Evolutionary conservation across 2,113 vertebrate species (phyloP), one percentile per base, ranked within the genome.

Genomic region (Myodes glareolus): DNA sequence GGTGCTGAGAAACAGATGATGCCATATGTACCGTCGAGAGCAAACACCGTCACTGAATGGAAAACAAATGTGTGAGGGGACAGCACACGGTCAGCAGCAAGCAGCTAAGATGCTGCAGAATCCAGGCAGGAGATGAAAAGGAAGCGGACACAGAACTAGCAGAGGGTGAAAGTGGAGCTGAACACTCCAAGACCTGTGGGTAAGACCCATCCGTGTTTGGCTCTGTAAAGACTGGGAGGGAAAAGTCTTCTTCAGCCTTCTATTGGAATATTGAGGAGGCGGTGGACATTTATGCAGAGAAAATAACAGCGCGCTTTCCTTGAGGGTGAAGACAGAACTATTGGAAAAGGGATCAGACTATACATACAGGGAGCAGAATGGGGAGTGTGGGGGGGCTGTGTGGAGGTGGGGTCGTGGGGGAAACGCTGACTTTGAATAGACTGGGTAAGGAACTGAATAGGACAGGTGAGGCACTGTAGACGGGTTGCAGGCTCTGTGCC

Each of bases 1-100:
- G 33, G 33, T 86, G 42, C 33, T 95, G 65, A 88, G 70, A 93
- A 73, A 73, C 31, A 77, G 94, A 89, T 93, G 50, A 94, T 91
- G 29, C 88, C n/a, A 50, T 92, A n/a, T 80, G 14, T 77, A 75
- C 8, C 45, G 42, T 75, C 42, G 27, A 85, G 47, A 80, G 63
- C n/a, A 67, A 92, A 88, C 36, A 21, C 19, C 90, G 47, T 27
- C 42, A 85, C 67, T 50, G 50, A 92, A n/a, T 61, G 42, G 42
- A 90, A 95, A 94, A 63, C 23, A 58, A 88, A 47, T 65, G 63
- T 6, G 6, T 93, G 21, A 82, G 52, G 65, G 12, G 13, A 88
- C 29, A 85, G 31, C 27, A 13, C 55, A 55, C 29, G 78, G 14
- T 81, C 52, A 72, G 19, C 0, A 1, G 0, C 11, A 75, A 68